phyloP scores from a whole-genome alignment of 37 sponge, comb jelly and placozoan genomes.

The Spongilla lacustris region DNA sequence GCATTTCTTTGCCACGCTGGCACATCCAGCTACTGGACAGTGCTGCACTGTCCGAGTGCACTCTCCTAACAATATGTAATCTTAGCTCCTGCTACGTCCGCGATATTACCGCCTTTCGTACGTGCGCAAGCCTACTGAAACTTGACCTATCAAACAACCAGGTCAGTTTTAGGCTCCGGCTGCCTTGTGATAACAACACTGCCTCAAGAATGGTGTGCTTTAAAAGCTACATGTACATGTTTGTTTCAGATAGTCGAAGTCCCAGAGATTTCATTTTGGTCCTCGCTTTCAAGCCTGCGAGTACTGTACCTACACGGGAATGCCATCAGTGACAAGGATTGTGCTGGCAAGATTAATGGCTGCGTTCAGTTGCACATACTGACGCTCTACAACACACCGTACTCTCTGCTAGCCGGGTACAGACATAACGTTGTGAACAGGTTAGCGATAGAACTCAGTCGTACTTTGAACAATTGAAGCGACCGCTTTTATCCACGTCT shows the following conservation, averaged over 20 bases:
- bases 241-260: slow-evolving; percentile 53
- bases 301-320: slow-evolving; percentile 82
- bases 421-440: slow-evolving; percentile 83
- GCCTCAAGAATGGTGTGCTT: not conserved
- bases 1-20: slow-evolving; percentile 16
- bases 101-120: slow-evolving; percentile 68
- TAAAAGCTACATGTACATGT: too few relatives aligned
- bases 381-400: slow-evolving; percentile 80
- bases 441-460: slow-evolving; percentile 17
- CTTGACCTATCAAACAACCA: slow-evolving; percentile 84
- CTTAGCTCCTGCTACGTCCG: slow-evolving; percentile 57
- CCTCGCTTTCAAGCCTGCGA: slow-evolving; percentile 43
- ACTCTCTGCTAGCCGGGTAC: slow-evolving; percentile 64
- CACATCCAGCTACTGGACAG: slow-evolving; percentile 50
- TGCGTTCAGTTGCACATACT: slow-evolving; percentile 63
- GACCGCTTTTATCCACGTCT: not conserved
- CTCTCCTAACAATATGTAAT: slow-evolving; percentile 59
- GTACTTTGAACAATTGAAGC: not conserved
- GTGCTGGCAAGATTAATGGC: slow-evolving; percentile 7
- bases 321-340: slow-evolving; percentile 17
- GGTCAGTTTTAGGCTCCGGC: slow-evolving; percentile 25
- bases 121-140: slow-evolving; percentile 73
- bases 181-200: not conserved
- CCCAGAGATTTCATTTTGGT: slow-evolving; percentile 66
- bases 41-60: slow-evolving; percentile 39